These are phyloP conservation scores for Tenualosa ilisha DNA, from an alignment of 2,797 vertebrate genomes.

Conservation along the genomic window DNA sequence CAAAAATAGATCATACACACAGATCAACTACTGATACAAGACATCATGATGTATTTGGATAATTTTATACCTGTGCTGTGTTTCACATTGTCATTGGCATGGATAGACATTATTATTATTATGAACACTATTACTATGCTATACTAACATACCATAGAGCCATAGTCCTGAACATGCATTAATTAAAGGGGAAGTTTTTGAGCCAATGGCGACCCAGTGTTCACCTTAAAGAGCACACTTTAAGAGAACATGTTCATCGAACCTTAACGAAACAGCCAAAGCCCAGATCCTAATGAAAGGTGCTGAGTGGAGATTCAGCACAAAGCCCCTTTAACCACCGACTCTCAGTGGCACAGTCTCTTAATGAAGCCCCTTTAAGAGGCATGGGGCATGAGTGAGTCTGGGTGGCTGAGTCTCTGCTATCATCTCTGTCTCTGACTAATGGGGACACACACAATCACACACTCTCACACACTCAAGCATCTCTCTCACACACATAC, in stretches of 20 bases:
- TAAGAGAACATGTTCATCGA: neutral
- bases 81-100: too few species aligned
- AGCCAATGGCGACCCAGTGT: neutral
- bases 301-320: neutral
- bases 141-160: neutral
- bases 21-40: too few species aligned
- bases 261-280: neutral
- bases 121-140: too few species aligned
- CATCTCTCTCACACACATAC: neutral
- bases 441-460: neutral
- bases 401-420: neutral
- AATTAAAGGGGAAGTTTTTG: neutral
- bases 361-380: neutral
- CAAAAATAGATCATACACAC: too few species aligned
- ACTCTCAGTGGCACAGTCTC: neutral
- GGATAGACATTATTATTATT: too few species aligned
- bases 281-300: neutral
- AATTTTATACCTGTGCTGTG: too few species aligned
- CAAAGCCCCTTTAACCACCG: neutral
- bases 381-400: neutral
- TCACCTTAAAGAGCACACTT: neutral
- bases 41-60: too few species aligned
- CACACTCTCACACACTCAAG: neutral
- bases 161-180: neutral
- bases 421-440: neutral